Evolutionary conservation across 2,797 vertebrate species (phyloP).

Genomic region (Hafferia zeledoni): DNA sequence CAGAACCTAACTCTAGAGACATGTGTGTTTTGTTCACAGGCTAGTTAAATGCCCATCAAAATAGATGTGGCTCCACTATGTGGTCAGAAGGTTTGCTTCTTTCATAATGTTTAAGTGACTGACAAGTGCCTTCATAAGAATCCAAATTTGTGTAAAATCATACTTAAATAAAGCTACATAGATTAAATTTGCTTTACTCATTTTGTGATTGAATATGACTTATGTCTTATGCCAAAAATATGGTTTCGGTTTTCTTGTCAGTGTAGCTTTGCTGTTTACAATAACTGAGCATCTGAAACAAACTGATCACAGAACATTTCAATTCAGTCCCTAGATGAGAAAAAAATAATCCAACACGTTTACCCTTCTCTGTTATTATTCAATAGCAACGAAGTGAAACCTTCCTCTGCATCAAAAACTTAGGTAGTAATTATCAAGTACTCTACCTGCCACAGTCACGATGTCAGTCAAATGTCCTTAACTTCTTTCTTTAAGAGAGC

Average conservation of each 20-base stretch:
- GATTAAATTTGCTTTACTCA: neutral
- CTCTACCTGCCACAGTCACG: neutral
- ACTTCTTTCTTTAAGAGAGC: neutral
- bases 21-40: neutral
- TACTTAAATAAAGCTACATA: neutral
- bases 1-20: neutral
- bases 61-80: rapidly evolving
- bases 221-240: neutral
- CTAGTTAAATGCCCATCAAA: neutral
- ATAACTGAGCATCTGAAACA: neutral
- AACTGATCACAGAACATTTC: neutral
- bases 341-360: neutral
- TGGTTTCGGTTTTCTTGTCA: neutral
- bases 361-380: neutral
- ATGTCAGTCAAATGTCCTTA: neutral
- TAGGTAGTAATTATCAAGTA: neutral
- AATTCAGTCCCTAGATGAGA: neutral
- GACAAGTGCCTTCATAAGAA: neutral
- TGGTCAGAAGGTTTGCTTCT: neutral
- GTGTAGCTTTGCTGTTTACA: neutral
- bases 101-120: neutral
- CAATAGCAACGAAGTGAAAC: neutral
- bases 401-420: neutral
- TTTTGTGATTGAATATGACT: neutral
- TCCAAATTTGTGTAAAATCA: neutral